Evolutionary conservation across 2,888 invertebrate genomes (phyloP).

Genomic region (Ischnura elegans): DNA sequence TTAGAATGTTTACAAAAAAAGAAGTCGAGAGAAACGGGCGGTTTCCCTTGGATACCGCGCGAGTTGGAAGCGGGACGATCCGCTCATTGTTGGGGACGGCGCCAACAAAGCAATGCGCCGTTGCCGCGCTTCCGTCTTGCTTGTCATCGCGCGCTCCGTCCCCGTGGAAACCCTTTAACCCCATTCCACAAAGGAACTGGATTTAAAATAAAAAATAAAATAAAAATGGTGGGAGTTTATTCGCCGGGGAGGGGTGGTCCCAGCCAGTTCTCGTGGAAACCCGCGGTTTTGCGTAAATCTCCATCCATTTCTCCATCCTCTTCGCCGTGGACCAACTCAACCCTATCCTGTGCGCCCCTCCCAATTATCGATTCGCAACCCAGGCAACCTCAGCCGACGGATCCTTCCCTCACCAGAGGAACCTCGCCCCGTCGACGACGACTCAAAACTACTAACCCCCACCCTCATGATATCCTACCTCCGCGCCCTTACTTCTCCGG

Average conservation of each 20-base stretch:
- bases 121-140: background rate
- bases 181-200: background rate
- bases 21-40: too few relatives aligned
- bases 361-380: conserved; percentile 27
- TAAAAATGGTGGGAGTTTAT: background rate
- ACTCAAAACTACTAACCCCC: too few relatives aligned
- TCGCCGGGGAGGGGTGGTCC: background rate
- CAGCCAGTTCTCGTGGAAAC: background rate
- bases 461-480: background rate
- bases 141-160: background rate
- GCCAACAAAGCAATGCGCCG: background rate
- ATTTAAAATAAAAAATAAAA: background rate
- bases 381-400: background rate
- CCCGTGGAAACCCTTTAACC: background rate
- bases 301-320: background rate
- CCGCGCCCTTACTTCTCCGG: background rate
- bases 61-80: background rate
- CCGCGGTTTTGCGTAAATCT: background rate
- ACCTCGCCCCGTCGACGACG: background rate
- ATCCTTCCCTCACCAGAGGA: background rate
- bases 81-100: background rate
- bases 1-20: too few relatives aligned
- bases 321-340: background rate
- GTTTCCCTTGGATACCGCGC: too few relatives aligned
- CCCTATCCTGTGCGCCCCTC: background rate